Percentiles rank a stretch among this genome's conserved stretches.
Evolutionary conservation across 2,113 vertebrate species (phyloP).

Genomic region (Herpetotheres cachinnans): DNA sequence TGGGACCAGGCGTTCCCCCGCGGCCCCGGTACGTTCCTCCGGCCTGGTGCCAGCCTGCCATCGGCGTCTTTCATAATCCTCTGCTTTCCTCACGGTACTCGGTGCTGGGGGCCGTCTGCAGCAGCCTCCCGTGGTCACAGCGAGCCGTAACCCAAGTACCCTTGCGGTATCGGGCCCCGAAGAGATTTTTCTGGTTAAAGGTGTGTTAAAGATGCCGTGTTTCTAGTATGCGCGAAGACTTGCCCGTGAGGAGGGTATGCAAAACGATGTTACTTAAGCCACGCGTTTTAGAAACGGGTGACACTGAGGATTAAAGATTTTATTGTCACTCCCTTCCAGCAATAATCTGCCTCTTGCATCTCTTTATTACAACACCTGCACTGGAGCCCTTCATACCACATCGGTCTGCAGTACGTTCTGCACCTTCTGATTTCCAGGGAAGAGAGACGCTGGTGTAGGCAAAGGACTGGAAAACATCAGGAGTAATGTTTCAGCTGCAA

Average conservation of each 20-base stretch:
- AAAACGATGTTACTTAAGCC: neutral
- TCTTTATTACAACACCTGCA: neutral
- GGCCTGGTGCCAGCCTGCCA: neutral
- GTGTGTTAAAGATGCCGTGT: neutral
- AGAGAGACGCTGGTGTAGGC: neutral
- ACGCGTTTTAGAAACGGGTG: neutral
- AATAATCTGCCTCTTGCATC: neutral
- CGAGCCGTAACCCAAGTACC: neutral
- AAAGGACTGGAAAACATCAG: neutral
- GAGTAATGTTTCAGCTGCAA: neutral
- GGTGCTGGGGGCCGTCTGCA: accelerated
- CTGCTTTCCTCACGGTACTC: accelerated
- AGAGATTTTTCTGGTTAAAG: neutral
- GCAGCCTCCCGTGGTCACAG: neutral
- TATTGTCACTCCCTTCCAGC: neutral
- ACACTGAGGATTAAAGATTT: neutral
- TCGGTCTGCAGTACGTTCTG: neutral
- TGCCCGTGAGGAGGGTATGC: accelerated
- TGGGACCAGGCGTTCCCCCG: neutral
- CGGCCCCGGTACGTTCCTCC: neutral
- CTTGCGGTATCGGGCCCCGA: accelerated
- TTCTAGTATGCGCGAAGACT: accelerated
- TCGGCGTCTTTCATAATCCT: accelerated
- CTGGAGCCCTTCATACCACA: neutral
- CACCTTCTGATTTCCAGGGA: neutral